Evolutionary conservation across 2,113 vertebrate genomes (phyloP).

Genomic region (Uria lomvia): DNA sequence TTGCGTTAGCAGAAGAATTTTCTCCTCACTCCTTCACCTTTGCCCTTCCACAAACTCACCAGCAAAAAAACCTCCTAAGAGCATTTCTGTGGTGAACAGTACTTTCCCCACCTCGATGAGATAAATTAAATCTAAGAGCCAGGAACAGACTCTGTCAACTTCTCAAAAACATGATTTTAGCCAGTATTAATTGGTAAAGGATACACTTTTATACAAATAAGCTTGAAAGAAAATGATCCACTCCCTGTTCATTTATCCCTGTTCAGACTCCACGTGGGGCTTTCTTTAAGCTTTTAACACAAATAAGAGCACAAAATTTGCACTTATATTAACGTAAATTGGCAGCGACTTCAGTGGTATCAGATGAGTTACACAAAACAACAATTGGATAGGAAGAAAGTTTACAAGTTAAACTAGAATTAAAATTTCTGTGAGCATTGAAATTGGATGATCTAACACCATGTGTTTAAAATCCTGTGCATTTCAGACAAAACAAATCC

Average conservation of each 20-base stretch:
- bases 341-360: neutral
- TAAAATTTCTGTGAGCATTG: neutral
- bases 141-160: neutral
- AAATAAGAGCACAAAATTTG: neutral
- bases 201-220: neutral
- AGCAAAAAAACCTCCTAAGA: neutral
- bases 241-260: neutral
- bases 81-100: neutral
- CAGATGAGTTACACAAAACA: neutral
- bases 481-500: neutral
- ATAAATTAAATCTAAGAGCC: neutral
- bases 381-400: neutral
- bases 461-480: neutral
- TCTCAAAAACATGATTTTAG: neutral
- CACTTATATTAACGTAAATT: neutral
- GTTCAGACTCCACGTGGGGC: neutral
- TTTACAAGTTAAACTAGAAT: neutral
- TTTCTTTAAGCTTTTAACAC: neutral
- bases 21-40: neutral
- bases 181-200: neutral
- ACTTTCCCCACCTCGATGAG: neutral
- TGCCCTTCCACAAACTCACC: neutral
- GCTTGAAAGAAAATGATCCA: neutral
- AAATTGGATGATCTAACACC: neutral
- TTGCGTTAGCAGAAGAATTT: slow-evolving; percentile 16